Evolutionary conservation across 2,797 vertebrate genomes (phyloP), one percentile per base, ranked within the genome.

Genomic region (Falco berigora): DNA sequence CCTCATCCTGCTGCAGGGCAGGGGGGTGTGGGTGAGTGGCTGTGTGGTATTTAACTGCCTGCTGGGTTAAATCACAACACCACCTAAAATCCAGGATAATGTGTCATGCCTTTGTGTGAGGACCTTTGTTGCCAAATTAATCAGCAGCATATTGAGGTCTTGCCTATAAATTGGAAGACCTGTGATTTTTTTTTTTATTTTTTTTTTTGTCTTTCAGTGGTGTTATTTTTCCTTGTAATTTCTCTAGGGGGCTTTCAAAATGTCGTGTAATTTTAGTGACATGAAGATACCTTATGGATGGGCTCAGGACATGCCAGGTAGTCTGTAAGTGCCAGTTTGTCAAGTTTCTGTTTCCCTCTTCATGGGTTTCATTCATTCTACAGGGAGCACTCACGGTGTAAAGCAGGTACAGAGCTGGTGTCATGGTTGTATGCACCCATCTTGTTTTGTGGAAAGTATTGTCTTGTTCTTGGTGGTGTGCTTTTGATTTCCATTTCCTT

Each of bases 341-440:
- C 86, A 32, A 15, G 27, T 47, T 67, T 68, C 53, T 61, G 8
- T 61, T 75, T 36, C 22, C 40, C 16, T 69, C 18, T 81, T 52
- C 12, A 4, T 56, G 34, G n/a, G 9, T 61, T 42, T 16, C 14
- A 42, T 16, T 42, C 40, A 2, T 66, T 73, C 53, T 32, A 17
- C 8, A 14, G 32, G 12, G 34, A 59, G 16, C 0, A 0, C 52
- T 72, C 6, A 11, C 0, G 5, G 8, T 72, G 13, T 71, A 27
- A 58, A 55, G 52, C 3, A 46, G 62, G 19, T 81, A 10, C 21
- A 61, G 36, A 61, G n/a, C 40, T 59, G 44, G 4, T 83, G 34
- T 66, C 16, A 9, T 72, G 49, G 4, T 5, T 64, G 11, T 22
- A 5, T 30, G n/a, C 27, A 50, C 12, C 42, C 22, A 11, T 34